Conservation (phyloP, 2,888 invertebrate genomes). For the Acanthopleura granulata region DNA sequence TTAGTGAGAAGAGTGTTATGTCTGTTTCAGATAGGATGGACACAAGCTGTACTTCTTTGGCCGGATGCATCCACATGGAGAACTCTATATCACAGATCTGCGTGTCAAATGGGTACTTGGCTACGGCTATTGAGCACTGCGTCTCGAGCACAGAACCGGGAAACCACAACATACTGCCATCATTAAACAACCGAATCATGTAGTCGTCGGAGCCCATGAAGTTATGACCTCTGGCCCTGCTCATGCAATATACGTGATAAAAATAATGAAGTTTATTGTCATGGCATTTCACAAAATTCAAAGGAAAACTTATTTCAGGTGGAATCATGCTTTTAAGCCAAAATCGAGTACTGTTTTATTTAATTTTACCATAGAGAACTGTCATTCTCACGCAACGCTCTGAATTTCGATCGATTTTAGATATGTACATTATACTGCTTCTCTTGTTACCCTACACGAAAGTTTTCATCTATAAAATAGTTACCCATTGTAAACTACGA, state of each 20-base stretch:
- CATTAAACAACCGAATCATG: slow-evolving; percentile 3
- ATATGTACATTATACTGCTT: too few relatives aligned
- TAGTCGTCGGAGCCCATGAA: slow-evolving; percentile 5
- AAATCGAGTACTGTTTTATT: too few relatives aligned
- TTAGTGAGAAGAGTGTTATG: neutral
- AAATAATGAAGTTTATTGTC: too few relatives aligned
- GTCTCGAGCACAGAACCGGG: neutral
- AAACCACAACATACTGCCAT: neutral
- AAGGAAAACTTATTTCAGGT: too few relatives aligned
- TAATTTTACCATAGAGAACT: too few relatives aligned
- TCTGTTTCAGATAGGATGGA: neutral
- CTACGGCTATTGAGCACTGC: neutral
- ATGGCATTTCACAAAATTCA: too few relatives aligned
- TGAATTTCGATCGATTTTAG: too few relatives aligned
- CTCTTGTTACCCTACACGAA: too few relatives aligned
- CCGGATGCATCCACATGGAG: slow-evolving; percentile 1
- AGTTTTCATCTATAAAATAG: neutral
- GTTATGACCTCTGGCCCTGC: slow-evolving; percentile 5
- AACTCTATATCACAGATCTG: neutral
- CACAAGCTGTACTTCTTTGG: neutral
- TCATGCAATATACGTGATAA: too few relatives aligned
- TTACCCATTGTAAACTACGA: slow-evolving; percentile 3
- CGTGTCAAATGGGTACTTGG: slow-evolving; percentile 8
- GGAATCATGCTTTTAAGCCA: too few relatives aligned
- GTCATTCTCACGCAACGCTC: too few relatives aligned